A percentile compares a stretch with the other conserved stretches of the same genome.
Conservation (phyloP, 2,113 vertebrate genomes). For the Paedocypris sp. region DNA sequence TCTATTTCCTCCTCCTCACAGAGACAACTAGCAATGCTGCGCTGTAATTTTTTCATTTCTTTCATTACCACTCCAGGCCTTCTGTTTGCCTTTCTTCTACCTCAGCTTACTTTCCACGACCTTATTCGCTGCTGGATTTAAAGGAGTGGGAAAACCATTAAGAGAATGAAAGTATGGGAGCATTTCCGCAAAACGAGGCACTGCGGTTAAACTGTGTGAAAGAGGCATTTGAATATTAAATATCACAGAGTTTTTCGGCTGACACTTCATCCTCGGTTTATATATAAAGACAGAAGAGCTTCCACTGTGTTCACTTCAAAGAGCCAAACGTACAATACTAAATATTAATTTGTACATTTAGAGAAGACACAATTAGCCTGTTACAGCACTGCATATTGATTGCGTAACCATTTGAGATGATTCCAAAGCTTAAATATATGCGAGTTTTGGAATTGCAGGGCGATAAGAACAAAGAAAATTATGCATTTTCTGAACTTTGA, state of each 20-base stretch:
- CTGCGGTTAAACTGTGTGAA: not conserved
- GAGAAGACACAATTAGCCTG: too few species aligned
- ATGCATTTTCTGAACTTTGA: too few species aligned
- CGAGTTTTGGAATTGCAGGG: too few species aligned
- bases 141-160: not conserved
- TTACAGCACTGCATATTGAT: too few species aligned
- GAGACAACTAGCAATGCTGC: not conserved
- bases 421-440: too few species aligned
- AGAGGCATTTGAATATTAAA: conserved; percentile 17
- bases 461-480: too few species aligned
- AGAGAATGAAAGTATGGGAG: not conserved
- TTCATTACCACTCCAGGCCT: not conserved
- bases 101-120: not conserved
- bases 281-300: too few species aligned
- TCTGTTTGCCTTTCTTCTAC: not conserved
- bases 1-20: conserved; percentile 1
- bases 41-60: not conserved
- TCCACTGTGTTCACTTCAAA: too few species aligned
- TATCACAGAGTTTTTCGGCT: conserved; percentile 1
- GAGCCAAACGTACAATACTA: too few species aligned
- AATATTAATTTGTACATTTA: too few species aligned
- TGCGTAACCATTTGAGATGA: too few species aligned
- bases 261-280: too few species aligned
- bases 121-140: not conserved
- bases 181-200: not conserved